These are phyloP conservation scores for Incurvaria masculella DNA, from an alignment of 2,888 invertebrate genomes.

Conservation along the genomic window DNA sequence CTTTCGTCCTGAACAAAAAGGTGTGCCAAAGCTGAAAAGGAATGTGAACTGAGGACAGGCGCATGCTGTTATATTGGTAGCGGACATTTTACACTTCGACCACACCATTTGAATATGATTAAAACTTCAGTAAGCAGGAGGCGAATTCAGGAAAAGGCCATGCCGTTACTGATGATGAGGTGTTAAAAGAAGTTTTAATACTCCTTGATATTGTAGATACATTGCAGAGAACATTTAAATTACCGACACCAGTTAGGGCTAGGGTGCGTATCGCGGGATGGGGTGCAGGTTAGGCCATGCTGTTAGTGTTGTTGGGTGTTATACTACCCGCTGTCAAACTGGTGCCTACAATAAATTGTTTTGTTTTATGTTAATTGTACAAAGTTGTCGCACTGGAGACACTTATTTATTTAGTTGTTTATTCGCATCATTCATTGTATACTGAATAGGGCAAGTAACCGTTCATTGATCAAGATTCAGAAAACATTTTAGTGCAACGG, in stretches of 20 bases:
- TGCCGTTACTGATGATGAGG: conserved; percentile 29
- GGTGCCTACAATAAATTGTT: no score
- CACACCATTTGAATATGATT: neutral
- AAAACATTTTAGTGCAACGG: no score
- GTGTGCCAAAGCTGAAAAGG: neutral
- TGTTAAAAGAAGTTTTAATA: conserved; percentile 22
- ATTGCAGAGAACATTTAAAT: no score
- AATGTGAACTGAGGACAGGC: neutral
- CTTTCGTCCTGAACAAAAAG: no score
- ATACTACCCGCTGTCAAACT: neutral
- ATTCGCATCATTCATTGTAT: no score
- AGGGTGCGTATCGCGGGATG: neutral
- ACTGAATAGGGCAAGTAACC: no score
- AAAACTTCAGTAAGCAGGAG: neutral
- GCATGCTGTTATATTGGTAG: neutral
- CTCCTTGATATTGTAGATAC: no score
- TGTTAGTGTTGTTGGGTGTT: neutral
- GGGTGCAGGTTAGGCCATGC: neutral
- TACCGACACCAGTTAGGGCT: no score
- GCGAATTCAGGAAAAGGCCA: conserved; percentile 23
- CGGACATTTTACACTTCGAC: neutral
- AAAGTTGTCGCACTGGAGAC: no score
- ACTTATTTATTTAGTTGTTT: no score
- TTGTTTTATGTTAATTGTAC: no score
- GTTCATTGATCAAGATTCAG: no score